These are phyloP conservation scores for Pagrus major DNA, from an alignment of 2,113 vertebrate genomes.

Conservation along the genomic window DNA sequence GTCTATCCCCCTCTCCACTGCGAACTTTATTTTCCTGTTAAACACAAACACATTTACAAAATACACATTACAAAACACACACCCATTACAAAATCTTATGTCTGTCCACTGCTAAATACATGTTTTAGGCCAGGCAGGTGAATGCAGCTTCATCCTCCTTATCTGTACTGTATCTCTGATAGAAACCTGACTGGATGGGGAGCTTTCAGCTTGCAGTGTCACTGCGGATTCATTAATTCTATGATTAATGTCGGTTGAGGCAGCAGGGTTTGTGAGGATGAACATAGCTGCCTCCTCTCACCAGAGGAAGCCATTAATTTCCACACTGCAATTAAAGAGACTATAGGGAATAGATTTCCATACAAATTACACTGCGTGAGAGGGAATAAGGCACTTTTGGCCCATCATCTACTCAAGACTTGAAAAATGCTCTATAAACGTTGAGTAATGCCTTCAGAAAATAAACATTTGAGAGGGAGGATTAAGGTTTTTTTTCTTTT, in stretches of 20 bases:
- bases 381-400: constrained; percentile 44
- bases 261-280: constrained; percentile 44
- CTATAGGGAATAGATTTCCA: constrained; percentile 56
- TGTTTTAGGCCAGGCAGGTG: constrained; percentile 9
- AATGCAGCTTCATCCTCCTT: constrained; percentile 21
- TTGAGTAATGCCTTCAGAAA: constrained; percentile 62
- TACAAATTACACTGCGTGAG: constrained; percentile 50
- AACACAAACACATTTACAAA: constrained; percentile 23
- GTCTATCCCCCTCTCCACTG: not conserved
- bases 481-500: constrained; percentile 29
- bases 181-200: not conserved
- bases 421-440: constrained; percentile 49
- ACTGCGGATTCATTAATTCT: constrained; percentile 46
- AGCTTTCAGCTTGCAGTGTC: constrained; percentile 22
- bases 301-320: constrained; percentile 71
- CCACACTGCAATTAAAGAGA: constrained; percentile 56
- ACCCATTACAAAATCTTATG: not conserved
- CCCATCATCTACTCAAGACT: constrained; percentile 28
- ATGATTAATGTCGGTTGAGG: constrained; percentile 49
- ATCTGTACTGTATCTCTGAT: constrained; percentile 13
- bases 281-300: constrained; percentile 47
- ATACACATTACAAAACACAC: constrained; percentile 20
- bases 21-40: constrained; percentile 15
- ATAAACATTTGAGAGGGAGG: constrained; percentile 63
- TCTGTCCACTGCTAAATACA: not conserved